Conservation (phyloP, 2,797 vertebrate species). For the Buphagus erythrorhynchus region DNA sequence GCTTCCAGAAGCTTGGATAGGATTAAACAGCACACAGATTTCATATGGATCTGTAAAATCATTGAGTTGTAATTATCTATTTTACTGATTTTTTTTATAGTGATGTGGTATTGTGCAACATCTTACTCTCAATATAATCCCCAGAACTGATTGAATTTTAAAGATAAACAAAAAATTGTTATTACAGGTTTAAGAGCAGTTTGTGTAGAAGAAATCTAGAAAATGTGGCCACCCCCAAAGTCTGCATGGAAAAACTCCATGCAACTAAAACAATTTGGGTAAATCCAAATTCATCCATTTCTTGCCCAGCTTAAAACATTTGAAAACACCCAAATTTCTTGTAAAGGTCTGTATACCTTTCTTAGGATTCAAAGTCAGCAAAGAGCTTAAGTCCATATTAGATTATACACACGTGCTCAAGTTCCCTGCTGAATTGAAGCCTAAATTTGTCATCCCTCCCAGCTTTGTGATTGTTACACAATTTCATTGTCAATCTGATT, state of each 20-base stretch:
- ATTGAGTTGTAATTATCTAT: background rate
- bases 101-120: background rate
- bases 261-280: background rate
- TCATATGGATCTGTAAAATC: background rate
- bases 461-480: background rate
- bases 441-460: background rate
- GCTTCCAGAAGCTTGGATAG: background rate
- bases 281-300: background rate
- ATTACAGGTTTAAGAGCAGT: background rate
- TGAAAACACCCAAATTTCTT: background rate
- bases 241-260: background rate
- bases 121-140: background rate
- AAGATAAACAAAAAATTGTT: background rate
- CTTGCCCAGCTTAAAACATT: background rate
- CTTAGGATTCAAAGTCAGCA: background rate
- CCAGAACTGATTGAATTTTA: background rate
- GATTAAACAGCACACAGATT: background rate
- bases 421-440: background rate
- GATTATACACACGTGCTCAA: rapidly evolving
- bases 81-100: background rate
- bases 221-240: background rate
- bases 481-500: background rate
- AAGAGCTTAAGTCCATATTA: background rate
- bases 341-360: background rate
- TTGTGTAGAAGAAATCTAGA: background rate